These are phyloP conservation scores for Habroteleia sp. DNA, from an alignment of 2,888 invertebrate species.

Conservation along the genomic window DNA sequence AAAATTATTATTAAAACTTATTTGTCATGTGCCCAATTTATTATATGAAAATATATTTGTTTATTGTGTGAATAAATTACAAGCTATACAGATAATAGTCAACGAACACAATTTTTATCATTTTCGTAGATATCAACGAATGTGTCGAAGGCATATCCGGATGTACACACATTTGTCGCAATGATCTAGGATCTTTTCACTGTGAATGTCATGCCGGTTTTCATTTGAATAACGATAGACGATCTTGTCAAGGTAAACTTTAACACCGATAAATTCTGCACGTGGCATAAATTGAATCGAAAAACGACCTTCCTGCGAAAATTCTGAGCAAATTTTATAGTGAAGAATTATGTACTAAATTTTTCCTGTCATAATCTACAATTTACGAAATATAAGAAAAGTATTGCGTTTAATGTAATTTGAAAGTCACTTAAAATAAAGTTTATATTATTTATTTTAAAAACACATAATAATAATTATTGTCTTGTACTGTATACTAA, in stretches of 20 bases:
- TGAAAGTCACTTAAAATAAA: too few species aligned
- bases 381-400: too few species aligned
- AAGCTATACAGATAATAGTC: slow-evolving; percentile 5
- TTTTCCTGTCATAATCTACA: too few species aligned
- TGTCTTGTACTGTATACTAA: too few species aligned
- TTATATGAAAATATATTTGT: too few species aligned
- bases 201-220: slow-evolving; percentile 83
- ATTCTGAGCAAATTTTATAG: slow-evolving; percentile 37
- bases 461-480: too few species aligned
- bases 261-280: slow-evolving; percentile 53
- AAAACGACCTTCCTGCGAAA: slow-evolving; percentile 17
- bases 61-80: slow-evolving; percentile 7
- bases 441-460: too few species aligned
- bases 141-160: slow-evolving; percentile 82
- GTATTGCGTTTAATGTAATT: too few species aligned
- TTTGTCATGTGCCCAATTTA: too few species aligned
- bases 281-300: slow-evolving; percentile 52
- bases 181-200: slow-evolving; percentile 83
- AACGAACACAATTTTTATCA: slow-evolving; percentile 17
- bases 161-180: slow-evolving; percentile 83
- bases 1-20: too few species aligned
- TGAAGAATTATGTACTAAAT: slow-evolving; percentile 28
- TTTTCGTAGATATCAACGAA: slow-evolving; percentile 83
- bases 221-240: slow-evolving; percentile 81
- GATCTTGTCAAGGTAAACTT: slow-evolving; percentile 82